Conservation (phyloP, 2,113 vertebrate species). For the Aleadryas rufinucha region DNA sequence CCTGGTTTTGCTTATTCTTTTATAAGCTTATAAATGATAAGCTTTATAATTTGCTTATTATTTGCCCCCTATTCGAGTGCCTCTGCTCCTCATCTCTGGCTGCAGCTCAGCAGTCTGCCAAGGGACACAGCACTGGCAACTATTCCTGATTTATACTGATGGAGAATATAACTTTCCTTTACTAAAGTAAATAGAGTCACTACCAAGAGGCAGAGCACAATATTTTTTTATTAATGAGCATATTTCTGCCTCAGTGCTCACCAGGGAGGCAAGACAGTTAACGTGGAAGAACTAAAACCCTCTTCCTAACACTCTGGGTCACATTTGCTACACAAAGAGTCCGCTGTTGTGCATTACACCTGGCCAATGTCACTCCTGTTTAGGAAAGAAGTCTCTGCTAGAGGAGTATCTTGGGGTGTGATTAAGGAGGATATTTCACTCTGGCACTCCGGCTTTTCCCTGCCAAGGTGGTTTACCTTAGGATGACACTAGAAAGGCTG, state of each 20-base stretch:
- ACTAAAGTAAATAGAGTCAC: slow-evolving; percentile 25
- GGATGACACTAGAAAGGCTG: background rate
- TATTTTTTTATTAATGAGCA: slow-evolving; percentile 5
- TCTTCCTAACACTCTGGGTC: background rate
- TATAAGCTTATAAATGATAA: background rate
- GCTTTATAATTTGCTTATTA: background rate
- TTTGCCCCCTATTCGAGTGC: background rate
- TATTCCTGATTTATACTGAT: background rate
- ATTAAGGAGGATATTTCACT: background rate
- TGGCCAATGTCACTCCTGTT: background rate
- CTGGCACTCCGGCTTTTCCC: background rate
- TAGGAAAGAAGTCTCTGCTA: background rate
- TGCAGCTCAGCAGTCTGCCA: background rate
- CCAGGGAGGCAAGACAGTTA: background rate
- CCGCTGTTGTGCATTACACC: background rate
- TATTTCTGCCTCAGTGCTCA: background rate
- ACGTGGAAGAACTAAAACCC: background rate
- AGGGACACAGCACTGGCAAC: background rate
- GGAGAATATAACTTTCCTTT: background rate
- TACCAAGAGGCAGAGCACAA: background rate
- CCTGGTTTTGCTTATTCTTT: background rate
- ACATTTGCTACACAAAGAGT: background rate
- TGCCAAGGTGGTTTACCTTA: background rate
- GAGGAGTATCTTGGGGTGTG: background rate
- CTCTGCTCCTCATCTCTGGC: background rate